These are phyloP conservation scores for Chrysemys picta DNA, from an alignment of 2,113 vertebrate genomes.

Conservation along the genomic window DNA sequence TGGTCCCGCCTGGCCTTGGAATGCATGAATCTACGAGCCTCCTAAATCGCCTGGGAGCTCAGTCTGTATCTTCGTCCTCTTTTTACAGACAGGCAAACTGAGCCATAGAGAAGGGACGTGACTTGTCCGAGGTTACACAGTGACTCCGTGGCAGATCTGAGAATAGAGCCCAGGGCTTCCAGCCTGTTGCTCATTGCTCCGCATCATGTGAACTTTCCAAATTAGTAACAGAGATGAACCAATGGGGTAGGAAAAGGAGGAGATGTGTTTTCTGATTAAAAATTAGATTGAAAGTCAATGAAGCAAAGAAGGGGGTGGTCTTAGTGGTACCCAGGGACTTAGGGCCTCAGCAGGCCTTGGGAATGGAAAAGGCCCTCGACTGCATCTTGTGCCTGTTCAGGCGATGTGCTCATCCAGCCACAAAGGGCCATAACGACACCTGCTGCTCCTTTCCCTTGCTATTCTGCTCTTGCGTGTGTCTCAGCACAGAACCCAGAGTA, in stretches of 20 bases:
- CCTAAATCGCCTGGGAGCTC: neutral
- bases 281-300: neutral
- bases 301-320: neutral
- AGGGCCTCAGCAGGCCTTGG: neutral
- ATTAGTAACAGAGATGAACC: neutral
- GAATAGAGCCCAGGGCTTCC: neutral
- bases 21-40: neutral
- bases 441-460: neutral
- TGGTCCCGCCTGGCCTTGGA: neutral
- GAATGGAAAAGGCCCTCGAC: neutral
- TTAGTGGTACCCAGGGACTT: neutral
- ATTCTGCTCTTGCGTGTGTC: neutral
- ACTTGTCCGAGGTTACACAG: neutral
- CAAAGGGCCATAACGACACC: accelerated
- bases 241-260: neutral
- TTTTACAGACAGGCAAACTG: neutral
- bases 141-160: neutral
- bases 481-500: neutral
- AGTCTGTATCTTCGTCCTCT: neutral
- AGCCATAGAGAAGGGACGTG: neutral
- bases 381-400: neutral
- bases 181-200: neutral
- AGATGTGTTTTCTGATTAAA: neutral
- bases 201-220: neutral
- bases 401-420: neutral